These are phyloP conservation scores for Holocentrus rufus DNA, from an alignment of 2,797 vertebrate species.

Conservation along the genomic window DNA sequence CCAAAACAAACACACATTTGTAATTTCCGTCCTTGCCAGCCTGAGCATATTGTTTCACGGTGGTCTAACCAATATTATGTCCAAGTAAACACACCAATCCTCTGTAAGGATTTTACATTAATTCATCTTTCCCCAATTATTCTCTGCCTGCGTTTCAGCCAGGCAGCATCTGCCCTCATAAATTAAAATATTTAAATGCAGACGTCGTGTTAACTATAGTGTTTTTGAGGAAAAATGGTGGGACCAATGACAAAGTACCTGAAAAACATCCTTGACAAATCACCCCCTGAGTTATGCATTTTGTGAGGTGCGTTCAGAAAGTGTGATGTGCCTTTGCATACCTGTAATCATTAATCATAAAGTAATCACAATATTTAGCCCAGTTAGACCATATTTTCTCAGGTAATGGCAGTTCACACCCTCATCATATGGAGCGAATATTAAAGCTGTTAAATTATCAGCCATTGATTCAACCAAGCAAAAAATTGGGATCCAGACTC, in stretches of 20 bases:
- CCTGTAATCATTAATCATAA: not conserved
- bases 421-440: not conserved
- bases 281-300: not conserved
- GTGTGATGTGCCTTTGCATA: conserved; percentile 4
- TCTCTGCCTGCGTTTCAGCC: not conserved
- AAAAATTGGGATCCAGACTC: conserved; percentile 54
- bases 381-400: not conserved
- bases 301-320: not conserved
- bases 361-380: conserved; percentile 14
- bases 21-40: conserved; percentile 1
- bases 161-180: not conserved
- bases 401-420: not conserved
- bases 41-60: conserved; percentile 11
- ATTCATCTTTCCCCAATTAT: conserved; percentile 2
- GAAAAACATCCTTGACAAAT: not conserved
- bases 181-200: not conserved
- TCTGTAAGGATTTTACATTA: not conserved
- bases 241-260: not conserved
- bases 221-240: not conserved
- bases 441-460: conserved; percentile 16
- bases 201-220: not conserved
- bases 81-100: conserved; percentile 3
- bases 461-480: conserved; percentile 51
- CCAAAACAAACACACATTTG: conserved; percentile 15
- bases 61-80: conserved; percentile 8